Evolutionary conservation across 2,113 vertebrate species (phyloP).

Genomic region (Rhegmatorhina hoffmannsi): DNA sequence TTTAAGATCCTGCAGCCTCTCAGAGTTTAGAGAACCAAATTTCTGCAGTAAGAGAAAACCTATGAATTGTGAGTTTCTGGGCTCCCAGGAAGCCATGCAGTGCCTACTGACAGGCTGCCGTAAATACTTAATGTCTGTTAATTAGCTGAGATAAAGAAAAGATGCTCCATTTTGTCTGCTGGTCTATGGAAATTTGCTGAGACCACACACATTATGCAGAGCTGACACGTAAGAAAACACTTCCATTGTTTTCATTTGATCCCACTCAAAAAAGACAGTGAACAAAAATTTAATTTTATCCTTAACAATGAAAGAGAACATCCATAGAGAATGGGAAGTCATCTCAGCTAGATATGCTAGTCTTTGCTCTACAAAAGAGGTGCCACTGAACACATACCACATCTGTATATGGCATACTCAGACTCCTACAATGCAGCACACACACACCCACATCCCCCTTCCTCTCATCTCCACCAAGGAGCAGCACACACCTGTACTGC

Average conservation of each 20-base stretch:
- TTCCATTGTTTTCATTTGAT: neutral
- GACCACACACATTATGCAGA: neutral
- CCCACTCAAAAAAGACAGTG: neutral
- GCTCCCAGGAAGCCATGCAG: neutral
- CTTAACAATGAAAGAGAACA: neutral
- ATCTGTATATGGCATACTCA: neutral
- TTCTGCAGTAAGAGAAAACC: neutral
- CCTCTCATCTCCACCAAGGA: neutral
- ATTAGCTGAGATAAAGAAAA: slow-evolving; percentile 10
- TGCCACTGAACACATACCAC: neutral
- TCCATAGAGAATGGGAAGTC: neutral
- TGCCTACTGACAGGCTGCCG: neutral
- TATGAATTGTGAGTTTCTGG: neutral
- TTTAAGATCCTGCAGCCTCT: neutral
- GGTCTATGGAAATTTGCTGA: slow-evolving; percentile 1
- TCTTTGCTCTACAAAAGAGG: neutral
- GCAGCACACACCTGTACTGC: neutral
- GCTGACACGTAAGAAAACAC: neutral
- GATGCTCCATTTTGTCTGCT: neutral
- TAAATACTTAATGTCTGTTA: neutral
- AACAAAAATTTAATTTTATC: neutral
- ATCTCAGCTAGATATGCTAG: neutral
- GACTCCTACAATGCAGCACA: neutral
- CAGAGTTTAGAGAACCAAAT: neutral
- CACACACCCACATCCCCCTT: neutral